phyloP scores from a whole-genome alignment of 1,140 invertebrate genomes.

The Eciton burchellii region DNA sequence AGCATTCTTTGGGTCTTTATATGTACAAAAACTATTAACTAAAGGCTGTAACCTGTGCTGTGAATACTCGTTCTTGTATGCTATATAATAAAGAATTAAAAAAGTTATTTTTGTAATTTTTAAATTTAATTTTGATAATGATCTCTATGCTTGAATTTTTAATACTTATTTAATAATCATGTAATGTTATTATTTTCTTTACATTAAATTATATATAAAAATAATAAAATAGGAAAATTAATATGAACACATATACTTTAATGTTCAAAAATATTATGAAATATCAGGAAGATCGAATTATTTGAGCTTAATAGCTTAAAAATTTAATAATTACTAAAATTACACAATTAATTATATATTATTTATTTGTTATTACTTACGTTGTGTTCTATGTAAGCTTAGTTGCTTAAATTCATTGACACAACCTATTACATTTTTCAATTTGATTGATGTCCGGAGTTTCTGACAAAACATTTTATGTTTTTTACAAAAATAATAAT shows the following conservation, averaged over 20 bases:
- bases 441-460: constrained; percentile 5
- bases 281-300: neutral
- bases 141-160: neutral
- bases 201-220: neutral
- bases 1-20: constrained; percentile 57
- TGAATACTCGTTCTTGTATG: neutral
- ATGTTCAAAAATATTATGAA: neutral
- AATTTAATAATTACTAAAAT: neutral
- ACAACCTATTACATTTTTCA: constrained; percentile 33
- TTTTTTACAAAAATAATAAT: neutral
- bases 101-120: neutral
- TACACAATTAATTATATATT: neutral
- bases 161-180: neutral
- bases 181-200: neutral
- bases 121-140: neutral
- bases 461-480: constrained; percentile 61
- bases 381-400: constrained; percentile 10
- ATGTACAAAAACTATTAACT: constrained; percentile 21
- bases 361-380: constrained; percentile 5
- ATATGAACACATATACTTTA: no score
- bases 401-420: neutral
- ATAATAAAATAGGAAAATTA: no score
- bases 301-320: neutral
- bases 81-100: neutral
- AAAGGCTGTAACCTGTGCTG: neutral